These are phyloP conservation scores for Tarsius wallacei DNA, from an alignment of 2,797 vertebrate species.

Conservation along the genomic window DNA sequence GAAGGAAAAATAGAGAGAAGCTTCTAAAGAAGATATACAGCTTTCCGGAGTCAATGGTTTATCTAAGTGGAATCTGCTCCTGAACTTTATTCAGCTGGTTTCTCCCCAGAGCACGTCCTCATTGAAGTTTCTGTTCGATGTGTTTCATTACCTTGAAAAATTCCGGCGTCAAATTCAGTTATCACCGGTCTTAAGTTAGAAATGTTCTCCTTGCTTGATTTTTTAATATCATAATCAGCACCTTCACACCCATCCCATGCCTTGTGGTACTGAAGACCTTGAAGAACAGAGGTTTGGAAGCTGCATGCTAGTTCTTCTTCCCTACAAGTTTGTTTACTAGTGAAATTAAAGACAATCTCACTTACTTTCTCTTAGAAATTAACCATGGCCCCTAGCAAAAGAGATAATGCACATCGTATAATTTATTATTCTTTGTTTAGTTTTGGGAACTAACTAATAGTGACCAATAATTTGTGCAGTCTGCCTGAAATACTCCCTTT, in stretches of 20 bases:
- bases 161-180: not conserved
- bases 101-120: not conserved
- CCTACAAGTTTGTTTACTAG: conserved; percentile 30
- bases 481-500: not conserved
- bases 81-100: not conserved
- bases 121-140: conserved; percentile 5
- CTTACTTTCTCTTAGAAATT: conserved; percentile 9
- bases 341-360: conserved; percentile 11
- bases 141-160: conserved; percentile 41
- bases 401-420: not conserved
- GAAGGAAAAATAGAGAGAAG: not conserved
- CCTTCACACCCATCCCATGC: not conserved
- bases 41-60: not conserved
- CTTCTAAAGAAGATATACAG: not conserved
- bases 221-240: not conserved
- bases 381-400: not conserved
- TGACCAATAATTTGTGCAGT: not conserved
- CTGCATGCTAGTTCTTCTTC: not conserved
- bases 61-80: not conserved
- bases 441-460: not conserved
- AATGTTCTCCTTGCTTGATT: not conserved
- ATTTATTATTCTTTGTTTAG: conserved; percentile 11
- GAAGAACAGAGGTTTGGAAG: not conserved
- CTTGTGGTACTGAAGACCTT: not conserved
- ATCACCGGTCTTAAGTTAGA: not conserved